phyloP scores from a whole-genome alignment of 2,888 invertebrate genomes.

The Diarsia mendica region DNA sequence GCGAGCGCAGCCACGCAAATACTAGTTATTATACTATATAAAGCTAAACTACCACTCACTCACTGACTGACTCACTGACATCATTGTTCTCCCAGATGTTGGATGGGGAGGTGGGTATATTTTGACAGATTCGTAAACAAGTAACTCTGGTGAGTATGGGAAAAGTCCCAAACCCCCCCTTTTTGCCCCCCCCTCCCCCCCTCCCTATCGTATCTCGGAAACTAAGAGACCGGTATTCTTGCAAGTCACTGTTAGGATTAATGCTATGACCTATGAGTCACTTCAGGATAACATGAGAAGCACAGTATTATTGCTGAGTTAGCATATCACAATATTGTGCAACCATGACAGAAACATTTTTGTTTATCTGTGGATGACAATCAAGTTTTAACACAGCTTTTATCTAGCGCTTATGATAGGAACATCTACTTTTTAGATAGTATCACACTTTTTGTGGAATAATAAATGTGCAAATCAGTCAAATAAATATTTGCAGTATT shows the following conservation, averaged over 20 bases:
- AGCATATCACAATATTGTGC: conserved; percentile 35
- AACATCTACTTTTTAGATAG: background rate
- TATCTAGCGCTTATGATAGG: conserved; percentile 9
- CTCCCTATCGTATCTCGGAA: too few species aligned
- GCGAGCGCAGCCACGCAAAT: too few species aligned
- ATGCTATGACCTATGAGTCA: conserved; percentile 11
- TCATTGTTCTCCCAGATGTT: too few species aligned
- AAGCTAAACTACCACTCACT: too few species aligned
- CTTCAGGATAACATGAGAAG: conserved; percentile 18
- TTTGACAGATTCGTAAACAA: too few species aligned
- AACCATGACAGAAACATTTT: conserved; percentile 31
- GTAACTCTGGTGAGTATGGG: too few species aligned
- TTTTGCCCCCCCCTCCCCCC: too few species aligned
- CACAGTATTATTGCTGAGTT: conserved; percentile 27
- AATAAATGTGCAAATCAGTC: background rate
- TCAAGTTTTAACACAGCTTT: conserved; percentile 6
- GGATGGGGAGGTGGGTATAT: too few species aligned
- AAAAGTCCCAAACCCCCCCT: too few species aligned
- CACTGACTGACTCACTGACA: too few species aligned
- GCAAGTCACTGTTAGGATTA: conserved; percentile 31
- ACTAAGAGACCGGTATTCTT: too few species aligned
- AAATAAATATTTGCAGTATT: background rate
- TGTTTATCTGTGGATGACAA: conserved; percentile 26
- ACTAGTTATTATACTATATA: too few species aligned
- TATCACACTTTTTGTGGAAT: background rate